Evolutionary conservation across 2,113 vertebrate genomes (phyloP), one percentile per base, ranked within the genome.

Genomic region (Trematomus loennbergii): DNA sequence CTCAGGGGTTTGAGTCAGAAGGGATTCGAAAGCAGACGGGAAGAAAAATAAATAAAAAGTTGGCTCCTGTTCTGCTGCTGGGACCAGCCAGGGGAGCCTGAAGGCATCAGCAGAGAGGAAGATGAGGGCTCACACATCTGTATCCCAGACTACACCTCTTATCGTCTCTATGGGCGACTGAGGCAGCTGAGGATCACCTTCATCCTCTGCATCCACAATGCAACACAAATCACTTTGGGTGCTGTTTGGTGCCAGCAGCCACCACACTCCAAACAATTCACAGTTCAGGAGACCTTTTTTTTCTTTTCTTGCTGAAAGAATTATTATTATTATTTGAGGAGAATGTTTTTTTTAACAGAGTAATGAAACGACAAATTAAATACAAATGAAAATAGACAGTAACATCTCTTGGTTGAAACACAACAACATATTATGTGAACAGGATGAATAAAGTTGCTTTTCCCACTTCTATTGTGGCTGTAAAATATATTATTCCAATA

Each of bases 111-210:
- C 46, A 48, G 50, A 64, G 33, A 67, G 45, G 11, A 65, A 46
- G 63, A 81, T 57, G 75, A 89, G 45, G 73, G 78, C 72, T 64
- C 76, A 63, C 55, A 72, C 70, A 76, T 73, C 50, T 78, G 80
- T 62, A 66, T 82, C 69, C 52, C 49, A 53, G 55, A 83, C 73
- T 57, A 59, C 76, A 62, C 43, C 15, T 61, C 75, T 62, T 53
- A 52, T 55, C 15, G 40, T 61, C 45, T 74, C 59, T 78, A 4
- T 36, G 66, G 72, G 55, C 15, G 15, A 55, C 29, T 29, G 59
- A 57, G 22, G 66, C 57, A 70, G 53, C 67, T 50, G 40, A 76
- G 68, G 54, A 57, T 1, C 68, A 13, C 22, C 65, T 33, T 71
- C 12, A 49, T 55, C 72, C 53, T 55, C 54, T 12, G 60, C 40